A percentile compares a stretch with the other conserved stretches of the same genome.
phyloP scores from a whole-genome alignment of 1,140 invertebrate species.

The Apolygus lucorum region DNA sequence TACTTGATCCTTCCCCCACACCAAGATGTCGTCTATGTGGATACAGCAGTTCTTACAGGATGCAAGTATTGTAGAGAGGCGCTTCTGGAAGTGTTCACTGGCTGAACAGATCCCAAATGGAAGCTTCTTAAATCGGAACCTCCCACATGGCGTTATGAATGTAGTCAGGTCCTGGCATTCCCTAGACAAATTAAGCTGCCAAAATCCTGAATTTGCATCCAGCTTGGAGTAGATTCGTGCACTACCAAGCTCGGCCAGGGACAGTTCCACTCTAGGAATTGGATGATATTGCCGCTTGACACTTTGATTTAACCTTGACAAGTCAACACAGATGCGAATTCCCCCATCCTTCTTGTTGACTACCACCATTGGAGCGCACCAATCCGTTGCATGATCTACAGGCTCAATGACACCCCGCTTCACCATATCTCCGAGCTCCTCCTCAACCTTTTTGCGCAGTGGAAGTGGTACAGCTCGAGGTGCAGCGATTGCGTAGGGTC shows the following conservation, averaged over 20 bases:
- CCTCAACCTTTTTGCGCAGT: too few relatives aligned
- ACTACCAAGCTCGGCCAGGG: constrained; percentile 14
- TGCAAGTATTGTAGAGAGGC: not conserved
- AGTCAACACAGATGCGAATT: constrained; percentile 36
- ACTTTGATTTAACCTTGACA: constrained; percentile 35
- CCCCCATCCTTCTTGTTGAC: not conserved
- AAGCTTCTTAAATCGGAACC: constrained; percentile 34
- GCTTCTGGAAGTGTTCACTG: not conserved
- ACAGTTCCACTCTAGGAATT: constrained; percentile 29
- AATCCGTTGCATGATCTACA: too few relatives aligned
- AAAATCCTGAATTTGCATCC: constrained; percentile 39
- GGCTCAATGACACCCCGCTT: too few relatives aligned
- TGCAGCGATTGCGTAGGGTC: too few relatives aligned
- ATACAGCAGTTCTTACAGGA: not conserved
- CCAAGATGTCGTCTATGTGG: constrained; percentile 35
- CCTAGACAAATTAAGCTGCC: constrained; percentile 39
- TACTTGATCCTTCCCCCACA: constrained; percentile 25
- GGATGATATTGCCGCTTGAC: constrained; percentile 32
- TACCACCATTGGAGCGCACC: too few relatives aligned
- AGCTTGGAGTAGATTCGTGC: constrained; percentile 27
- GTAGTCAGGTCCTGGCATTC: constrained; percentile 39
- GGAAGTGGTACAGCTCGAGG: too few relatives aligned
- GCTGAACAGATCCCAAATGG: not conserved
- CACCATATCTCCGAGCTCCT: too few relatives aligned
- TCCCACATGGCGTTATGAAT: constrained; percentile 40